Evolutionary conservation across 2,888 invertebrate genomes (phyloP).

Genomic region (Polietes domitor): DNA sequence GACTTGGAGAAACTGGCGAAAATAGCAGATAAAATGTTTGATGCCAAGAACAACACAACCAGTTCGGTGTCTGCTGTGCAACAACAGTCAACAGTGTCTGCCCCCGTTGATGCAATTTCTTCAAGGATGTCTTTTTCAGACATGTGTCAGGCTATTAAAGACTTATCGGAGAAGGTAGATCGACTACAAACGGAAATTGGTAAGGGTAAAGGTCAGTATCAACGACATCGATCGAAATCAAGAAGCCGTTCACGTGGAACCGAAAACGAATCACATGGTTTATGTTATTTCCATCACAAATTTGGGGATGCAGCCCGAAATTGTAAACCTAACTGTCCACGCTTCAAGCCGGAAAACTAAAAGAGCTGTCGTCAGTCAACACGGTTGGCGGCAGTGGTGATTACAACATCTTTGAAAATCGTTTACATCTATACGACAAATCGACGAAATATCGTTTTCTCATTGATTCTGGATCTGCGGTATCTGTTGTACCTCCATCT

Average conservation of each 20-base stretch:
- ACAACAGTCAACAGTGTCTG: too few species aligned
- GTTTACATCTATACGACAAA: too few species aligned
- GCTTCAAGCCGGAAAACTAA: conserved; percentile 51
- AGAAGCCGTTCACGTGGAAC: conserved; percentile 12
- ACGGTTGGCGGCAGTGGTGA: conserved; percentile 49
- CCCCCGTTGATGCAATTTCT: not conserved
- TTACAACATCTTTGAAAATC: not conserved
- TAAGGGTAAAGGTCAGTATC: not conserved
- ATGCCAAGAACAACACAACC: conserved; percentile 14
- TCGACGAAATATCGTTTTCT: conserved; percentile 48
- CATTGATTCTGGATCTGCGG: conserved; percentile 66
- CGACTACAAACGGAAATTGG: not conserved
- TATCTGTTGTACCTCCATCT: conserved; percentile 27
- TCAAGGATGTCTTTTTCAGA: not conserved
- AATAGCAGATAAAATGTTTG: conserved; percentile 47
- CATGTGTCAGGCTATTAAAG: conserved; percentile 11
- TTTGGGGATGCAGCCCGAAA: conserved; percentile 48
- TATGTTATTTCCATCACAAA: conserved; percentile 51
- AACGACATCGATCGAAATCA: not conserved
- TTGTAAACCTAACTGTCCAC: conserved; percentile 30
- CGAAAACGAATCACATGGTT: not conserved
- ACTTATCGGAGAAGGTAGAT: not conserved
- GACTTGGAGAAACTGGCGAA: conserved; percentile 56
- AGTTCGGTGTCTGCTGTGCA: not conserved
- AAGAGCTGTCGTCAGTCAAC: conserved; percentile 49